Evolutionary conservation across 1,140 invertebrate genomes (phyloP), one percentile per base, ranked within the genome.

Genomic region (Stegodyphus mimosarum): DNA sequence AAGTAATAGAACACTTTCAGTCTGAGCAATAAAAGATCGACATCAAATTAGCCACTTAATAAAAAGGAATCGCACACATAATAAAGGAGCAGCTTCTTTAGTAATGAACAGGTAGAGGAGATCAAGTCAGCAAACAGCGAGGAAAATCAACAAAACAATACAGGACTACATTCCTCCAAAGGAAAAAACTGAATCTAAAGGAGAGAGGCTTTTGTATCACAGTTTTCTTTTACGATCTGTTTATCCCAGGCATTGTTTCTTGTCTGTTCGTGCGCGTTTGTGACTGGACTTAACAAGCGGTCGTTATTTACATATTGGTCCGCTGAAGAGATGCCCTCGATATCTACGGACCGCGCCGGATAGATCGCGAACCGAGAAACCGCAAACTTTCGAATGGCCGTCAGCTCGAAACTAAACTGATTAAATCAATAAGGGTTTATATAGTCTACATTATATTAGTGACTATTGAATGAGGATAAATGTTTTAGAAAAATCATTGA

Each of bases 201-300:
- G 17, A 67, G 17, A 67, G 17, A 33, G 17, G 64, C 64, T 18
- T 67, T 67, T 67, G 64, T 67, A 67, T 33, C 17, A 7, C 64
- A 7, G 17, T 15, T 67, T 67, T 67, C 64, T 67, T 67, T 67
- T 67, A 67, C 64, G 64, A 67, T 67, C 64, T 67, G 64, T 67
- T 67, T 67, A 9, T 60, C 64, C n/a, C 17, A 17, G 64, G n/a
- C n/a, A 67, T 67, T 67, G 64, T 67, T 67, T 67, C 64, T 67
- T 67, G 64, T 7, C 5, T 67, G 2, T 13, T 17, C 64, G 64
- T 7, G 17, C 17, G 1, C 64, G 17, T 67, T 67, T 67, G 33
- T 33, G 33, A 33, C 33, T 33, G 33, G 33, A 33, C 33, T 67
- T 13, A 2, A 9, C 55, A 10, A 67, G 64, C 5, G 6, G 64